Conservation (phyloP, 1,140 invertebrate species). For the Scaptomyza graminum region DNA sequence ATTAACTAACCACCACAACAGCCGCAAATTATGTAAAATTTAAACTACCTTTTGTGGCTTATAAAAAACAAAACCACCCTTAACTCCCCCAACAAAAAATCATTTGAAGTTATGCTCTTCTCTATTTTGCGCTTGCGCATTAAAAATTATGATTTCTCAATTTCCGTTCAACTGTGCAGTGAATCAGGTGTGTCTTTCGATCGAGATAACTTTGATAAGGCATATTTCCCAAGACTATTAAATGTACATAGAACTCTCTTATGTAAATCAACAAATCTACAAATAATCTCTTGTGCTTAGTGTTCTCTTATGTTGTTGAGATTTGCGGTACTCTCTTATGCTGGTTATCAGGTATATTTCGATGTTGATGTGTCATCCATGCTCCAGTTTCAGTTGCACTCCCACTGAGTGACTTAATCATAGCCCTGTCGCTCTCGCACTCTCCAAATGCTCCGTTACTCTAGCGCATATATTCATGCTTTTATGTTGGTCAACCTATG, state of each 20-base stretch:
- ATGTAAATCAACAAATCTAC: too few relatives aligned
- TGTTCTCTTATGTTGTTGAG: too few relatives aligned
- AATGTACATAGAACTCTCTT: too few relatives aligned
- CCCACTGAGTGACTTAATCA: slow-evolving; percentile 8
- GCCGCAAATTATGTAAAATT: slow-evolving; percentile 28
- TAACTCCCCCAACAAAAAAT: slow-evolving; percentile 15
- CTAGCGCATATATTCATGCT: slow-evolving; percentile 22
- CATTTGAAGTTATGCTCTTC: slow-evolving; percentile 19
- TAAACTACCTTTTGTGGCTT: slow-evolving; percentile 16
- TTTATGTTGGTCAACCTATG: slow-evolving; percentile 55
- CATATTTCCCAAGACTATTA: not conserved
- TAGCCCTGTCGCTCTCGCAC: slow-evolving; percentile 7
- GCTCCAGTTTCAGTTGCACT: slow-evolving; percentile 26
- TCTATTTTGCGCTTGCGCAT: slow-evolving; percentile 48
- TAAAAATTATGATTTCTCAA: slow-evolving; percentile 27
- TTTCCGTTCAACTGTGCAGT: slow-evolving; percentile 15
- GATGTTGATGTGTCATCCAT: slow-evolving; percentile 30
- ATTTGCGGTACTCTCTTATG: too few relatives aligned
- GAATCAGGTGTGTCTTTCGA: slow-evolving; percentile 11
- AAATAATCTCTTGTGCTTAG: too few relatives aligned
- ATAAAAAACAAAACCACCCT: slow-evolving; percentile 16
- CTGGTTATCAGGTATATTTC: slow-evolving; percentile 29
- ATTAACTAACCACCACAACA: slow-evolving; percentile 49
- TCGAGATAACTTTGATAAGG: not conserved
- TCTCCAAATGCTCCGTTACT: not conserved